Conservation (phyloP, 2,113 vertebrate species). For the Gnathonemus echidnorhynchus region DNA sequence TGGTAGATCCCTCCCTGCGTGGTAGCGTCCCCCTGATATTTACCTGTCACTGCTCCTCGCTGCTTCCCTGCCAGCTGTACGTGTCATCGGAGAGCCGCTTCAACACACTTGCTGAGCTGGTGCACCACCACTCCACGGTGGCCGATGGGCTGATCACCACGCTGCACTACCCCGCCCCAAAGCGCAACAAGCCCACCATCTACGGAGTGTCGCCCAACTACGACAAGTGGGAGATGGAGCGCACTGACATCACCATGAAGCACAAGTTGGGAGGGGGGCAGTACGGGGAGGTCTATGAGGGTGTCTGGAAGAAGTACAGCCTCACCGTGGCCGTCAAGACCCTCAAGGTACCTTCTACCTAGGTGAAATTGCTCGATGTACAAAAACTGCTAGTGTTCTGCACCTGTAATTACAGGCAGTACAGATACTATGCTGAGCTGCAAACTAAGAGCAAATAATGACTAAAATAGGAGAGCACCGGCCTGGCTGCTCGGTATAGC, state of each 20-base stretch:
- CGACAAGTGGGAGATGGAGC: slow-evolving; percentile 98
- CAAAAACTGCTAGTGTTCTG: slow-evolving; percentile 32
- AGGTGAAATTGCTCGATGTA: not conserved
- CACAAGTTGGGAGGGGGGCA: slow-evolving; percentile 96
- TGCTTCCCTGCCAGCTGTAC: slow-evolving; percentile 69
- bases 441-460: not conserved
- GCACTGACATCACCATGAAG: slow-evolving; percentile 98
- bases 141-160: slow-evolving; percentile 95
- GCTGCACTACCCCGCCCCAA: slow-evolving; percentile 92
- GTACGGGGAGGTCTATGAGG: slow-evolving; percentile 97
- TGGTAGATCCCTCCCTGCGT: not conserved
- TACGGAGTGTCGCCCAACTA: slow-evolving; percentile 97
- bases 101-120: slow-evolving; percentile 90
- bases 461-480: not conserved
- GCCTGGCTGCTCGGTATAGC: not conserved
- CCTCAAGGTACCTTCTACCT: slow-evolving; percentile 70
- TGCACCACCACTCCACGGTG: slow-evolving; percentile 94
- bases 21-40: not conserved
- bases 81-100: slow-evolving; percentile 97
- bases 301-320: slow-evolving; percentile 97
- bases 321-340: slow-evolving; percentile 96
- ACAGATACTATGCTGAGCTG: too few relatives aligned
- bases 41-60: not conserved
- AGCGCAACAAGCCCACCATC: slow-evolving; percentile 96
- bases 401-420: slow-evolving; percentile 33